Evolutionary conservation across 2,797 vertebrate species (phyloP), one percentile per base, ranked within the genome.

Genomic region (Coendou prehensilis): DNA sequence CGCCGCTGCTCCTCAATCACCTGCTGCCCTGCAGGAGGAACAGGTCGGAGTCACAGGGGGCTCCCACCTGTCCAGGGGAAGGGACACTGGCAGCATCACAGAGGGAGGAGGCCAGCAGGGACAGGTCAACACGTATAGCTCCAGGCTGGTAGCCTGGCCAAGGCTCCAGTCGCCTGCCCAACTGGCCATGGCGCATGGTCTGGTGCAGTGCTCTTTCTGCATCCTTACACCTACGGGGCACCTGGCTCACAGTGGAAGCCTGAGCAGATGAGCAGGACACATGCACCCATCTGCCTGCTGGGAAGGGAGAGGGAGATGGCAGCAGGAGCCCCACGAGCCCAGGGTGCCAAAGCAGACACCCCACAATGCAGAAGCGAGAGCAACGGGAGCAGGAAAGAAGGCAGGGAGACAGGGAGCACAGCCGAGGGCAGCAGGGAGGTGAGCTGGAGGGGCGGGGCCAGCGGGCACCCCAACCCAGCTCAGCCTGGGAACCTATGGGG

Each of bases 1-100:
- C 99, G 98, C 8, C 99, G 98, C 98, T 99, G 99, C 97, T 99
- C 99, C 71, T 99, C 99, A 0, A 99, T 99, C 96, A 99, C 99
- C 98, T 99, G 99, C 92, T 99, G 99, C 91, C 99, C 99, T 99
- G 98, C 0, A 90, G 28, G 56, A 91, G 56, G 57, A 82, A 96
- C 52, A 13, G 81, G 61, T 2, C 17, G 71, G 80, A 5, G 93
- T 96, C 96, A 96, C n/a, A 1, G 87, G 0, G 26, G 91, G 93
- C 37, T 78, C 23, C 6, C 59, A 30, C 69, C 10, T 26, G 17
- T 30, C 69, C 1, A 2, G 37, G 47, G 59, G 56, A 33, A 33
- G 80, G 50, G 52, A 41, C 28, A 1, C 47, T 2, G 57, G 86
- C 47, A 67, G 30, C 71, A 54, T 73, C 87, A 56, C 47, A 91